These are phyloP conservation scores for Dasypogon diadema DNA, from an alignment of 2,888 invertebrate species.

Conservation along the genomic window DNA sequence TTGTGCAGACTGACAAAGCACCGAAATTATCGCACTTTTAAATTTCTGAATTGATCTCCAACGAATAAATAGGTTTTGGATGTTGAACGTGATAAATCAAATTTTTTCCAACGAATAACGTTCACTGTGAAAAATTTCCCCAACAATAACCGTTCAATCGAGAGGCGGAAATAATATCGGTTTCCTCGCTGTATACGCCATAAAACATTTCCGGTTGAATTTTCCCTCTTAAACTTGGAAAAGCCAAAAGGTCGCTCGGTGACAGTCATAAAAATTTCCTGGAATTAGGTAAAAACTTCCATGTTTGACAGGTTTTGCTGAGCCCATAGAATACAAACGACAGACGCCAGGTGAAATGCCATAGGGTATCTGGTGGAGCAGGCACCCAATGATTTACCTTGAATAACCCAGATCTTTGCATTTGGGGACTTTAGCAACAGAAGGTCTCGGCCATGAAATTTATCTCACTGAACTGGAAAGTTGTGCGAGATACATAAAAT, in stretches of 20 bases:
- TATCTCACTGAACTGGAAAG: constrained; percentile 26
- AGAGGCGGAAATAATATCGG: constrained; percentile 41
- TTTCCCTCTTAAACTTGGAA: not conserved
- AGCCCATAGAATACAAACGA: not conserved
- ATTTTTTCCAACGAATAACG: constrained; percentile 24
- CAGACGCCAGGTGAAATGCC: not conserved
- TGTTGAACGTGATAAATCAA: constrained; percentile 33
- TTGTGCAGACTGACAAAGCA: not conserved
- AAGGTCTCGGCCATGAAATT: constrained; percentile 20
- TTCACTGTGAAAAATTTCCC: not conserved
- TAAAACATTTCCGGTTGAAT: constrained; percentile 32
- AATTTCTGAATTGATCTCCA: not conserved
- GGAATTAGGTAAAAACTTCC: constrained; percentile 12
- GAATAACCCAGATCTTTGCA: not conserved
- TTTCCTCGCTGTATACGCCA: constrained; percentile 5
- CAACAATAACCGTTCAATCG: constrained; percentile 30
- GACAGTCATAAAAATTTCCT: constrained; percentile 20
- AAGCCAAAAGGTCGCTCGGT: constrained; percentile 13
- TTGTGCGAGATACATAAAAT: constrained; percentile 30
- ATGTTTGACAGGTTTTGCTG: not conserved
- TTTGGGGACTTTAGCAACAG: not conserved
- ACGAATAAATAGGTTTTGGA: not conserved
- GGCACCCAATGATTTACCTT: not conserved
- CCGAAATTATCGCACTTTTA: not conserved
- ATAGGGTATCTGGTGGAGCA: not conserved